Percentiles rank a stretch among this genome's conserved stretches.
phyloP scores from a whole-genome alignment of 1,140 invertebrate species.

The Pollicipes pollicipes region DNA sequence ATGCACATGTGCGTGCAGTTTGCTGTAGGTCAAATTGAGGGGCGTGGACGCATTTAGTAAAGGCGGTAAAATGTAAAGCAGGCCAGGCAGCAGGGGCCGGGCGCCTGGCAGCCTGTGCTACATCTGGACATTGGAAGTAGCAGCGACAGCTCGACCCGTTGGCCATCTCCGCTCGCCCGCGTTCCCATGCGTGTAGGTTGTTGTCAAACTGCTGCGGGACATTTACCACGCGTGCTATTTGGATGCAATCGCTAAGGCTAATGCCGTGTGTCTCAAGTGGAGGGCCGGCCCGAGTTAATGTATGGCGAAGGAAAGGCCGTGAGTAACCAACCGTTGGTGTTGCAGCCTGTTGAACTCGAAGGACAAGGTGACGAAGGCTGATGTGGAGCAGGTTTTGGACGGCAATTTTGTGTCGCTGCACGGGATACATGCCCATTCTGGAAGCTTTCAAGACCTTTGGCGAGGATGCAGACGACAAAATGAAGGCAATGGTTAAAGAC shows the following conservation, averaged over 20 bases:
- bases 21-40: too few species aligned
- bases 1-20: too few species aligned
- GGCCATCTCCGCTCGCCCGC: too few species aligned
- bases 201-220: too few species aligned
- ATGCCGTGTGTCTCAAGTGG: conserved; percentile 22
- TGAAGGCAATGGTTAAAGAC: conserved; percentile 15
- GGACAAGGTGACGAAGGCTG: conserved; percentile 38
- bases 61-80: too few species aligned
- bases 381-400: conserved; percentile 56
- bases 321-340: neutral
- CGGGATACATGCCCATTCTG: conserved; percentile 66
- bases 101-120: too few species aligned
- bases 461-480: conserved; percentile 31
- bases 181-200: too few species aligned
- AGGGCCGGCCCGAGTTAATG: conserved; percentile 23
- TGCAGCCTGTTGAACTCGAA: conserved; percentile 19
- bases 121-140: too few species aligned
- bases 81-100: too few species aligned
- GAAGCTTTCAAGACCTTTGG: conserved; percentile 62
- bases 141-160: too few species aligned
- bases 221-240: too few species aligned
- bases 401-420: conserved; percentile 73
- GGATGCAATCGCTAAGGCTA: conserved; percentile 26
- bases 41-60: too few species aligned
- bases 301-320: conserved; percentile 17